Evolutionary conservation across 2,888 invertebrate species (phyloP).

Genomic region (Polia nebulosa): DNA sequence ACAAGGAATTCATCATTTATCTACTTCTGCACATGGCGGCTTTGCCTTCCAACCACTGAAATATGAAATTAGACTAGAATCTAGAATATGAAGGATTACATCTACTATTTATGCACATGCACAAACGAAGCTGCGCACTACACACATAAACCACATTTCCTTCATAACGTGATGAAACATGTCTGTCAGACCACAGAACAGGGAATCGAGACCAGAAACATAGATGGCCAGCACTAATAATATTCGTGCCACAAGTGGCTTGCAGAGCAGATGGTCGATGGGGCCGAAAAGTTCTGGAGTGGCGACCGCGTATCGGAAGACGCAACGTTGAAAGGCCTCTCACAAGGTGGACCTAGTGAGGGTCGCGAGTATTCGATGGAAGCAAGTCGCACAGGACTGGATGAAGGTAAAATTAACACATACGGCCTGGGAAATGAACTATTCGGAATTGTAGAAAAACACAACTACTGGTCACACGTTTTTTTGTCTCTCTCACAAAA

Average conservation of each 20-base stretch:
- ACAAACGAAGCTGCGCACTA: constrained; percentile 2
- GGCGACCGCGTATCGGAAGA: too few species aligned
- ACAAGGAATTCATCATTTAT: not conserved
- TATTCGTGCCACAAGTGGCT: too few species aligned
- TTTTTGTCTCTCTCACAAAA: not conserved
- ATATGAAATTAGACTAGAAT: not conserved
- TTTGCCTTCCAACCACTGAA: not conserved
- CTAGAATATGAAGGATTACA: not conserved
- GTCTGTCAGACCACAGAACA: constrained; percentile 23
- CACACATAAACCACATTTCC: constrained; percentile 32
- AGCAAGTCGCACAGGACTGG: too few species aligned
- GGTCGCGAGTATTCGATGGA: too few species aligned
- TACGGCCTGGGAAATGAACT: not conserved
- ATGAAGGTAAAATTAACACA: too few species aligned
- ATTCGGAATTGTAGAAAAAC: not conserved
- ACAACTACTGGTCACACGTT: not conserved
- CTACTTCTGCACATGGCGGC: too few species aligned
- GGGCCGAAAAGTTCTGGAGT: too few species aligned
- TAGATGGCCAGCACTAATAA: not conserved
- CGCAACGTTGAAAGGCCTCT: too few species aligned
- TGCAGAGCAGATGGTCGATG: too few species aligned
- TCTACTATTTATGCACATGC: constrained; percentile 6
- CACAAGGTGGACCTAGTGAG: too few species aligned
- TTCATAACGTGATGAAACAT: constrained; percentile 21
- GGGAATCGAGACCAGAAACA: not conserved